Base-by-base conservation (phyloP, 2,113 vertebrate species). In the Etheostoma spectabile region DNA sequence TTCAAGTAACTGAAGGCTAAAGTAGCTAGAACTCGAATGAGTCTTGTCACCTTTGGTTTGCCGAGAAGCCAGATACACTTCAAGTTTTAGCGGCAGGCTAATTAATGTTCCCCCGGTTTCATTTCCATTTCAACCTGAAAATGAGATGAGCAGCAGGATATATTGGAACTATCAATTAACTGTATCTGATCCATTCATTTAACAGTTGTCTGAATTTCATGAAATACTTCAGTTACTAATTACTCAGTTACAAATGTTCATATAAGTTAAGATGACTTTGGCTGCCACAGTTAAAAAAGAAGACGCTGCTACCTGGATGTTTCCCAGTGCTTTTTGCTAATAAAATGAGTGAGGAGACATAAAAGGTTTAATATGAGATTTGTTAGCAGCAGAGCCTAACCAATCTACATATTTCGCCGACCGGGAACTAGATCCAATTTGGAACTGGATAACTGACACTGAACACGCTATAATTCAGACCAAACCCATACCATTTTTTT, bases 141-240 rank as follows among this genome's bases (percentile, higher is more conserved):
- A 45, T 45, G 27, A 68, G 56, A 18, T 1, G 19, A 59, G 53
- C 42, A 33, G 33, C 56, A 55, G 66, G 52, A 16, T 24, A 30
- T 53, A 19, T 11, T 27, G 14, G 57, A 65, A 72, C 11, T 48
- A 46, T 76, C 82, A 62, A 71, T 82, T 69, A 67, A 77, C 73
- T 10, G 13, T 57, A 42, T 48, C 16, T 48, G 35, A 61, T 57
- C 22, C 46, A 35, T 75, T 75, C 12, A 86, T 69, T 68, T 49
- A 82, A 51, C 42, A 51, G 51, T 62, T 35, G 51, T 7, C 56
- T 56, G 48, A 42, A 42, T 10, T 42, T 55, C 4, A 1, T 19
- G 1, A 30, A 30, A 66, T 19, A 18, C 52, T 35, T 85, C 4
- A n/a, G 55, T 0, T 6, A 30, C 18, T 33, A n/a, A 13, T 10